Base-by-base conservation (phyloP, 2,797 vertebrate species). In the Coreius guichenoti region DNA sequence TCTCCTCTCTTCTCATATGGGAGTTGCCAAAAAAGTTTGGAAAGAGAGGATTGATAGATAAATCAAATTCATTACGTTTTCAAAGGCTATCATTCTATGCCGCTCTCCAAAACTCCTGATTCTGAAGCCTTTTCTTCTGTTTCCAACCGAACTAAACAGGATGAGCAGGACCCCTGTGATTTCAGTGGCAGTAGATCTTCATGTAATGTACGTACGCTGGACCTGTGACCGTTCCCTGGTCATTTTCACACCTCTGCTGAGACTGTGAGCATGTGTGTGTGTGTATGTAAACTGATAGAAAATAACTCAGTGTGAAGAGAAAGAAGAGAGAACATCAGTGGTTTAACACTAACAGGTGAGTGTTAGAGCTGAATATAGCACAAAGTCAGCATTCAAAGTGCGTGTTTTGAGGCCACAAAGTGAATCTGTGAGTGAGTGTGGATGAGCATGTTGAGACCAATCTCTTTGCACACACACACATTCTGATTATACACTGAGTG, bases 381-480 rank as follows among this genome's bases (percentile, higher is more conserved):
- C 45, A 65, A 47, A 74, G 65, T 26, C 12, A 31, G 85, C 58
- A 75, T 82, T 58, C 81, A 85, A 69, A 87, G 90, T 90, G 85
- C 4, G 80, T 88, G 33, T 33, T 79, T 86, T 49, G 17, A 86
- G 89, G 86, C 80, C 84, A 81, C 81, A 87, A 89, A 91, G 90
- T 87, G 82, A 67, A 76, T 67, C 31, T 85, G 8, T 9, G 56
- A 65, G 63, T 36, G 68, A 79, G 68, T 74, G 33, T 74, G 33
- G 23, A 69, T 78, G 31, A 58, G 31, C 63, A 80, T 39, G 51
- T 33, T 89, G 63, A 91, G 82, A 84, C 79, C 39, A 84, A 81
- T 79, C 16, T 77, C 63, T 76, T 14, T 49, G 45, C 49, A 3
- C 82, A 61, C 58, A 69, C 47, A 80, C 26, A 67, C 63, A 70